A percentile compares a stretch with the other conserved stretches of the same genome.
phyloP scores from a whole-genome alignment of 2,113 vertebrate genomes.

The Alligator sinensis region DNA sequence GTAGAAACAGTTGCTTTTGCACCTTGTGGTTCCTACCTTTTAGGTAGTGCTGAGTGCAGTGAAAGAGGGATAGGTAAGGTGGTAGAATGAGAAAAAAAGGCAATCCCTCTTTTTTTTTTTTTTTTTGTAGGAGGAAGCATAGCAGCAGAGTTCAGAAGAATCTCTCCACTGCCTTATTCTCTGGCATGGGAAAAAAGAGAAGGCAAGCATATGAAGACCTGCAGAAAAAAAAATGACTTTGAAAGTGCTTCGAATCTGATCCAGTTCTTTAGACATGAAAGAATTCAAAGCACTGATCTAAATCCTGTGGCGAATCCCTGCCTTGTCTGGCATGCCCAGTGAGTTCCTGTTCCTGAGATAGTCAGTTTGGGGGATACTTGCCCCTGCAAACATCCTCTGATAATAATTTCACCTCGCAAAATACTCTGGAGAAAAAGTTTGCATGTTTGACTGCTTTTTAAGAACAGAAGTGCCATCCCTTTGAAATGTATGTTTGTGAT shows the following conservation, averaged over 20 bases:
- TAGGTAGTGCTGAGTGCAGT: background rate
- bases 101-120: background rate
- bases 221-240: background rate
- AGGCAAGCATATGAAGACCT: background rate
- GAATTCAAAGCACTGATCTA: background rate
- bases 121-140: background rate
- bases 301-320: background rate
- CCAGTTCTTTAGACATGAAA: background rate
- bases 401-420: background rate
- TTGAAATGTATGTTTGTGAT: background rate
- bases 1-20: background rate
- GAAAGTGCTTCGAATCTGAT: background rate
- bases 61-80: background rate
- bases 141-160: background rate
- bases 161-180: background rate
- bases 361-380: background rate
- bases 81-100: background rate
- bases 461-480: background rate
- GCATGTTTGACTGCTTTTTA: background rate
- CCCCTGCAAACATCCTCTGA: background rate
- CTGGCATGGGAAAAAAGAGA: background rate
- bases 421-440: background rate
- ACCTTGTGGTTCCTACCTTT: background rate
- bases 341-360: background rate
- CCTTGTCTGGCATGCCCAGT: background rate